phyloP scores from a whole-genome alignment of 1,140 invertebrate species.

The Calosoma granatense region DNA sequence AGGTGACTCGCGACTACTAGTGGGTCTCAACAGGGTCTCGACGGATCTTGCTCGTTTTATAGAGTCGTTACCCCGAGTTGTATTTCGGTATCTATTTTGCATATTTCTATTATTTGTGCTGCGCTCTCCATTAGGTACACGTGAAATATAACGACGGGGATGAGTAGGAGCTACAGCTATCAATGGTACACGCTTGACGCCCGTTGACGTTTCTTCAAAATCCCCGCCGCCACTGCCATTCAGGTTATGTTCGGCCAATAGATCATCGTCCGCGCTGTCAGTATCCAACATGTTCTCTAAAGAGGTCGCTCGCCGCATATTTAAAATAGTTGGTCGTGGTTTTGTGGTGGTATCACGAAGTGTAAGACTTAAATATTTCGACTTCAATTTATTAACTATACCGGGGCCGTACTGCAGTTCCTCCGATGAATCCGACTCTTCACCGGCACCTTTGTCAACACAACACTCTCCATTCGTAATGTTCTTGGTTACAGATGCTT shows the following conservation, averaged over 20 bases:
- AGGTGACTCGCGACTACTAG: slow-evolving; percentile 23
- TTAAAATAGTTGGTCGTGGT: slow-evolving; percentile 48
- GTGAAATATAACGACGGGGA: neutral
- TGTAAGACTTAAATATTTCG: slow-evolving; percentile 72
- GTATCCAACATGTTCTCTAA: slow-evolving; percentile 70
- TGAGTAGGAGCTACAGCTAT: neutral
- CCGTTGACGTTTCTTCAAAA: slow-evolving; percentile 35
- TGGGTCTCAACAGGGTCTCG: slow-evolving; percentile 54
- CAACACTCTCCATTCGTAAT: slow-evolving; percentile 16
- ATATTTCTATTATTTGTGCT: slow-evolving; percentile 10
- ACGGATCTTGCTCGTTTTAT: slow-evolving; percentile 78
- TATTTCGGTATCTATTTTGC: slow-evolving; percentile 31
- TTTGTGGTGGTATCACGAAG: slow-evolving; percentile 52
- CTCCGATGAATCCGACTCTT: slow-evolving; percentile 52
- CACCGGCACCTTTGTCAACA: slow-evolving; percentile 28
- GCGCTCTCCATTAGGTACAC: neutral
- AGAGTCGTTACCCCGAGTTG: slow-evolving; percentile 42
- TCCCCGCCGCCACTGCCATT: slow-evolving; percentile 22
- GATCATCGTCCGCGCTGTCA: slow-evolving; percentile 42
- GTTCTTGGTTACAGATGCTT: slow-evolving; percentile 22
- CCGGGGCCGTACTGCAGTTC: slow-evolving; percentile 84
- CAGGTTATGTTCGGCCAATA: slow-evolving; percentile 27
- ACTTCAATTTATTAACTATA: slow-evolving; percentile 77
- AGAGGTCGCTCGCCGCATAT: slow-evolving; percentile 66
- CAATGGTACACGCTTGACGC: slow-evolving; percentile 41